A percentile compares a stretch with the other conserved stretches of the same genome.
Conservation (phyloP, 2,113 vertebrate genomes). For the Menura novaehollandiae region DNA sequence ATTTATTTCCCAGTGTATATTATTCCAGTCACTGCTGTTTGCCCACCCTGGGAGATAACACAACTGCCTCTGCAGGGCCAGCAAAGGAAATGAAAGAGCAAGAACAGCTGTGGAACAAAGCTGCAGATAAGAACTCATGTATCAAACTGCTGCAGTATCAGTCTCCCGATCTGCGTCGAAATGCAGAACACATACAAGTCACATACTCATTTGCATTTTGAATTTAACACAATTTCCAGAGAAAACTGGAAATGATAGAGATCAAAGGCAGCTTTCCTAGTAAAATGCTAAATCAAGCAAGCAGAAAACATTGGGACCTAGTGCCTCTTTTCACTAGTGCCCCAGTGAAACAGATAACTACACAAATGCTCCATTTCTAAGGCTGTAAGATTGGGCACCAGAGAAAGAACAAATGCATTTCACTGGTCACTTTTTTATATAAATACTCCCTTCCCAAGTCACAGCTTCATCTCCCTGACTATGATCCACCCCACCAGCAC, state of each 20-base stretch:
- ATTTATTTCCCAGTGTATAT: neutral
- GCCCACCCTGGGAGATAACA: neutral
- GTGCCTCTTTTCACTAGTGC: neutral
- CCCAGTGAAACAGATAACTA: neutral
- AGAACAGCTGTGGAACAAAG: neutral
- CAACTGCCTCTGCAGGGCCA: neutral
- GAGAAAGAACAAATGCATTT: neutral
- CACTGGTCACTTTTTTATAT: neutral
- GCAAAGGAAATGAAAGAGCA: conserved; percentile 32
- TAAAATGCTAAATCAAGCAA: neutral
- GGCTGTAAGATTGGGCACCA: neutral
- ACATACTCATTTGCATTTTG: neutral
- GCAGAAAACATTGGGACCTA: neutral
- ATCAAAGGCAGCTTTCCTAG: neutral
- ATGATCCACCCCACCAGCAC: neutral
- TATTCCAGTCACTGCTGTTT: neutral
- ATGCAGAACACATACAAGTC: neutral
- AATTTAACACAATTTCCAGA: neutral
- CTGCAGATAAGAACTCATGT: neutral
- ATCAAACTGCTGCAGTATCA: neutral
- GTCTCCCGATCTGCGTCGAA: neutral
- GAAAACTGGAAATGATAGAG: neutral
- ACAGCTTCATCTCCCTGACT: neutral
- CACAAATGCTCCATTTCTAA: neutral
- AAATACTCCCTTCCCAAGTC: neutral